phyloP scores from a whole-genome alignment of 2,797 vertebrate species.

The Chaenodraco wilsoni region DNA sequence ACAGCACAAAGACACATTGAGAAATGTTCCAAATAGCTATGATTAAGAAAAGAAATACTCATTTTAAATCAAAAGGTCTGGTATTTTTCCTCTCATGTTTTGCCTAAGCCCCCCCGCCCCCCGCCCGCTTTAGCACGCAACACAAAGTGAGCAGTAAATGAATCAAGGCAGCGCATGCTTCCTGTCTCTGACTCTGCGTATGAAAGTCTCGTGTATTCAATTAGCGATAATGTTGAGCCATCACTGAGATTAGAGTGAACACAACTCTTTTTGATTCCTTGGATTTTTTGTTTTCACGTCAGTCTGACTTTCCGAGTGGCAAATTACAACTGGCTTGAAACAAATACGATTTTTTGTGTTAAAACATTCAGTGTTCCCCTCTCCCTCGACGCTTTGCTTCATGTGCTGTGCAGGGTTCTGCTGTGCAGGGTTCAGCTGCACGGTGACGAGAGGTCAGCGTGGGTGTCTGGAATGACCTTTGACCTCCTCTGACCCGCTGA shows the following conservation, averaged over 20 bases:
- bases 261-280: background rate
- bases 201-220: conserved; percentile 46
- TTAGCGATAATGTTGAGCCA: conserved; percentile 41
- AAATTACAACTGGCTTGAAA: conserved; percentile 14
- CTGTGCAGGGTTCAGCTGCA: conserved; percentile 64
- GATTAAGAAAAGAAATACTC: background rate
- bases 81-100: conserved; percentile 4
- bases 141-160: conserved; percentile 36
- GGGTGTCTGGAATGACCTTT: conserved; percentile 64
- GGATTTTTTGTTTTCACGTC: background rate
- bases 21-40: background rate
- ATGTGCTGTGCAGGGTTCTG: conserved; percentile 53
- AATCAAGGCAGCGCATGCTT: conserved; percentile 36
- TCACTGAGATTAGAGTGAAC: conserved; percentile 1
- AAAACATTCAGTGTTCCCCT: background rate
- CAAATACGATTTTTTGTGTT: conserved; percentile 21
- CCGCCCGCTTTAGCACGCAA: background rate
- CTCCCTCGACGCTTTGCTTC: conserved; percentile 37
- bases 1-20: conserved; percentile 2
- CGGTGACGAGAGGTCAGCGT: conserved; percentile 56
- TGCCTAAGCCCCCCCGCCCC: background rate
- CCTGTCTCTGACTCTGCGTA: conserved; percentile 22
- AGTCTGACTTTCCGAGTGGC: background rate
- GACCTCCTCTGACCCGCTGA: conserved; percentile 66
- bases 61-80: conserved; percentile 12